Evolutionary conservation across 2,888 invertebrate genomes (phyloP).

Genomic region (Pheosia gnoma): DNA sequence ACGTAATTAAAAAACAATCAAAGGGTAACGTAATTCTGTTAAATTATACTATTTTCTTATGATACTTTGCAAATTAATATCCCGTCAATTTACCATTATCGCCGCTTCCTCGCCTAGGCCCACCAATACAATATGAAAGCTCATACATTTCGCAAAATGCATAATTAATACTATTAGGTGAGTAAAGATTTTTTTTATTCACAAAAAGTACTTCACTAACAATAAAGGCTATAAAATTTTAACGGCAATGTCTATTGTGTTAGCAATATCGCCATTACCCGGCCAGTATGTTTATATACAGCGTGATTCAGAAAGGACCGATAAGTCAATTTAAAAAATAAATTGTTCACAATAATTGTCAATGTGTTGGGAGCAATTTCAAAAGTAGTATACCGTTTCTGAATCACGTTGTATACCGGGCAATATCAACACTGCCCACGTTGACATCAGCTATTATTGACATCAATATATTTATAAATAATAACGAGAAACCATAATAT

Average conservation of each 20-base stretch:
- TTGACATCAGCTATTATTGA: not conserved
- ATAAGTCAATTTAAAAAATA: not conserved
- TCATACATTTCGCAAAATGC: slow-evolving; percentile 57
- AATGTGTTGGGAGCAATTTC: too few relatives aligned
- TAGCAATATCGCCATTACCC: not conserved
- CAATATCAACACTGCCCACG: not conserved
- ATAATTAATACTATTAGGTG: slow-evolving; percentile 34
- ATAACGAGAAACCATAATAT: slow-evolving; percentile 18
- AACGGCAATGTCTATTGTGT: not conserved
- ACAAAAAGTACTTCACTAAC: slow-evolving; percentile 34
- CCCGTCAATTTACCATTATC: slow-evolving; percentile 14
- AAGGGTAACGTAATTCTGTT: too few relatives aligned
- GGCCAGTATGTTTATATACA: not conserved
- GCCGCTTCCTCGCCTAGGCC: slow-evolving; percentile 22
- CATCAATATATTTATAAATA: slow-evolving; percentile 18
- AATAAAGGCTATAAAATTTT: slow-evolving; percentile 16
- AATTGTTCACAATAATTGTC: not conserved
- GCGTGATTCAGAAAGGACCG: too few relatives aligned
- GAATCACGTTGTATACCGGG: too few relatives aligned
- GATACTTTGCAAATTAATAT: too few relatives aligned
- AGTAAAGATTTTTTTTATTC: slow-evolving; percentile 27
- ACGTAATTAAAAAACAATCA: too few relatives aligned
- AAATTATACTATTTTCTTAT: too few relatives aligned
- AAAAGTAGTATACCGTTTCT: too few relatives aligned
- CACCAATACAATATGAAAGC: slow-evolving; percentile 48